These are phyloP conservation scores for Myxocyprinus asiaticus DNA, from an alignment of 2,113 vertebrate genomes.

Conservation along the genomic window DNA sequence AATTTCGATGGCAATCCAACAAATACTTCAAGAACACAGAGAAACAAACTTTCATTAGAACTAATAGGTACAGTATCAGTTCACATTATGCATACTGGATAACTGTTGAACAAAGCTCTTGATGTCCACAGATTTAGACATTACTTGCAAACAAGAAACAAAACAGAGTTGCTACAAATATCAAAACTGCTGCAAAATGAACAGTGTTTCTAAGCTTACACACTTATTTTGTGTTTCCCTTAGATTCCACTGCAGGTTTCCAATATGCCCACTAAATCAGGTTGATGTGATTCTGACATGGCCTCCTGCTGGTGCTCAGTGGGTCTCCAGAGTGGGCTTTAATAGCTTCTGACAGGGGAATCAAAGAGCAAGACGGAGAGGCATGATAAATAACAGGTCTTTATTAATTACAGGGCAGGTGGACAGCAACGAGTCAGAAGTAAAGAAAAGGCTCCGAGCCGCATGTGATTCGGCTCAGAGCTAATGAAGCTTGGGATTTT, in stretches of 20 bases:
- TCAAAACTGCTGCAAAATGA: conserved; percentile 4
- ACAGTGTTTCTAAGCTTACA: conserved; percentile 17
- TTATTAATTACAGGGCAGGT: conserved; percentile 72
- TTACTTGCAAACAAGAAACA: background rate
- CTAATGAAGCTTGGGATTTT: conserved; percentile 63
- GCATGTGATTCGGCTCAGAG: conserved; percentile 58
- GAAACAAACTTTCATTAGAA: too few species aligned
- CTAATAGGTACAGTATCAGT: too few species aligned
- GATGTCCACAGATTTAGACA: background rate
- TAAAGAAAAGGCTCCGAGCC: conserved; percentile 53
- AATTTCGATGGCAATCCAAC: too few species aligned
- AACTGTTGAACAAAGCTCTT: background rate
- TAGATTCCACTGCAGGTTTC: conserved; percentile 53
- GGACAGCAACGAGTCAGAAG: conserved; percentile 65
- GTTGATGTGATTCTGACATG: conserved; percentile 59
- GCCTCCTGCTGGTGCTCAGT: conserved; percentile 53
- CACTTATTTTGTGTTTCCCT: conserved; percentile 24
- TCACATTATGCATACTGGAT: too few species aligned
- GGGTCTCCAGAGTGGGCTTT: conserved; percentile 59
- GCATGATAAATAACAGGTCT: conserved; percentile 65
- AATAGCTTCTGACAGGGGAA: conserved; percentile 68
- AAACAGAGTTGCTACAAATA: conserved; percentile 4
- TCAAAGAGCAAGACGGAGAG: conserved; percentile 68
- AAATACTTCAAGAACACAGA: too few species aligned
- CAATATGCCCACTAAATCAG: conserved; percentile 59